These are phyloP conservation scores for Sebastes melanostomus DNA, from an alignment of 2,797 vertebrate species.

Conservation along the genomic window DNA sequence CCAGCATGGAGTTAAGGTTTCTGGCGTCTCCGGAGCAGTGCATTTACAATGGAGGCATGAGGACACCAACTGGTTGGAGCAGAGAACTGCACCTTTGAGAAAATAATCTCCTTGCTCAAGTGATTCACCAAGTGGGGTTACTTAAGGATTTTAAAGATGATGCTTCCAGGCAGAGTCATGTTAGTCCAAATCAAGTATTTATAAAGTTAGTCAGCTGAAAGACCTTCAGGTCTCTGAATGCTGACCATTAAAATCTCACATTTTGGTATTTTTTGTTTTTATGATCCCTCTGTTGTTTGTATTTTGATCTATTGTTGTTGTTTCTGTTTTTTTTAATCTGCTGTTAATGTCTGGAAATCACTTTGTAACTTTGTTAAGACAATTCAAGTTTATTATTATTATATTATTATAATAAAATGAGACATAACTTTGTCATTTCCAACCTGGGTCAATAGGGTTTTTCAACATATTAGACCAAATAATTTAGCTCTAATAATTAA, in stretches of 20 bases:
- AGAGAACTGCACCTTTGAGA: slow-evolving; percentile 34
- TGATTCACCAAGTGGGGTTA: neutral
- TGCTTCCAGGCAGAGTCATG: neutral
- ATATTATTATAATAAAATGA: neutral
- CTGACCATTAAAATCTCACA: neutral
- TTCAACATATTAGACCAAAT: neutral
- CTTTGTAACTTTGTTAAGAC: too few relatives aligned
- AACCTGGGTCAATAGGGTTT: neutral
- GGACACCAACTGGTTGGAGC: slow-evolving; percentile 68
- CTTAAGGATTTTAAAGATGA: neutral
- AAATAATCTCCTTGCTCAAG: neutral
- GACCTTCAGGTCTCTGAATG: neutral
- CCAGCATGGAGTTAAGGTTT: slow-evolving; percentile 36
- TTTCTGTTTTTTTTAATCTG: too few relatives aligned
- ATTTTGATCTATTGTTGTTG: too few relatives aligned
- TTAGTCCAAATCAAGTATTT: neutral
- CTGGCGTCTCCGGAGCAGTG: neutral
- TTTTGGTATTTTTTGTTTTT: too few relatives aligned
- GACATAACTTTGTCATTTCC: neutral
- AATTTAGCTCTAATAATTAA: neutral
- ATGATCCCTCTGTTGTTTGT: too few relatives aligned
- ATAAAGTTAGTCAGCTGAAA: neutral
- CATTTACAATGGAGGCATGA: slow-evolving; percentile 67
- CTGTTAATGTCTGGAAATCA: too few relatives aligned
- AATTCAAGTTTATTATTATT: too few relatives aligned